Evolutionary conservation across 2,113 vertebrate species (phyloP).

Genomic region (Lophochroa leadbeateri): DNA sequence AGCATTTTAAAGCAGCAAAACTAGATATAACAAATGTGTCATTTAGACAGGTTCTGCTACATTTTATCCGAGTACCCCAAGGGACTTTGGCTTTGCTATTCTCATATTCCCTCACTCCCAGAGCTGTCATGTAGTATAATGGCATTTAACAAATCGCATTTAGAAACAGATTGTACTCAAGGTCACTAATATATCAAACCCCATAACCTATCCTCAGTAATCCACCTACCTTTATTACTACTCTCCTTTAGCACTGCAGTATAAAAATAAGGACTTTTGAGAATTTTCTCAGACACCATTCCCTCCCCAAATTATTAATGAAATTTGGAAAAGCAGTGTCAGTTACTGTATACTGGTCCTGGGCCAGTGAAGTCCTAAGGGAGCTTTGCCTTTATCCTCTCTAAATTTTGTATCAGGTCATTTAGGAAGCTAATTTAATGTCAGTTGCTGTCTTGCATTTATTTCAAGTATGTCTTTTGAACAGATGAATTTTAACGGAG

Average conservation of each 20-base stretch:
- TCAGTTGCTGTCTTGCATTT: not conserved
- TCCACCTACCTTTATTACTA: not conserved
- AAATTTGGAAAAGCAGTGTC: not conserved
- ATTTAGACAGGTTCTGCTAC: slow-evolving; percentile 53
- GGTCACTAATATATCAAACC: slow-evolving; percentile 34
- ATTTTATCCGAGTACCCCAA: slow-evolving; percentile 52
- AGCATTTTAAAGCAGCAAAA: slow-evolving; percentile 41
- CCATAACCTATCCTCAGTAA: not conserved
- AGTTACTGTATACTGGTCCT: not conserved
- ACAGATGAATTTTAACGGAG: not conserved
- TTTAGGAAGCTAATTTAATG: slow-evolving; percentile 4
- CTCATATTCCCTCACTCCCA: slow-evolving; percentile 21
- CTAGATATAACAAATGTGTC: slow-evolving; percentile 55
- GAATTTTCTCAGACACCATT: not conserved
- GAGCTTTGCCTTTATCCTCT: not conserved
- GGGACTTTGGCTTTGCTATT: slow-evolving; percentile 32
- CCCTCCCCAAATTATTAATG: not conserved
- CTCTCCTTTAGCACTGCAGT: not conserved
- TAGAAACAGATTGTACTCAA: slow-evolving; percentile 48
- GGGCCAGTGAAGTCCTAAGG: not conserved
- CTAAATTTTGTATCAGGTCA: not conserved
- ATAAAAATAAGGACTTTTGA: not conserved
- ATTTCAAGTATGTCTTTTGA: not conserved
- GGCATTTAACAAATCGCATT: slow-evolving; percentile 56
- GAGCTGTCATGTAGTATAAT: slow-evolving; percentile 35